Evolutionary conservation across 23 tunicate genomes (phyloP).

Genomic region (Ciona savignyi): DNA sequence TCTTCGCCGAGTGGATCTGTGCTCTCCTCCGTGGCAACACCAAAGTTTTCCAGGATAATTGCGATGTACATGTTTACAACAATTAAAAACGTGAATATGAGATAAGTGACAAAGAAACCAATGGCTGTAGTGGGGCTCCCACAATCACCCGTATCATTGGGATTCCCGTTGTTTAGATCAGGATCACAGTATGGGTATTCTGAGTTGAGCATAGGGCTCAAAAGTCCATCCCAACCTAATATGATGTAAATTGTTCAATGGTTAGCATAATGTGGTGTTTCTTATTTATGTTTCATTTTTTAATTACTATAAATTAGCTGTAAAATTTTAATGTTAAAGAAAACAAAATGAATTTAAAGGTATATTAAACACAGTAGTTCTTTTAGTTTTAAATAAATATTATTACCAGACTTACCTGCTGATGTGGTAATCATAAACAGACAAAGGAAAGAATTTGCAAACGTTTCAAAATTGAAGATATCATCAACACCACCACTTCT

Average conservation of each 20-base stretch:
- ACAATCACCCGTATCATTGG: slow-evolving; percentile 65
- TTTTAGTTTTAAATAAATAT: no score
- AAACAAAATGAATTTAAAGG: no score
- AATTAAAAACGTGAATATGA: slow-evolving; percentile 85
- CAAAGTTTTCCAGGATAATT: slow-evolving; percentile 96
- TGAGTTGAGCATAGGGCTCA: slow-evolving; percentile 72
- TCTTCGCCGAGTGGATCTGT: slow-evolving; percentile 95
- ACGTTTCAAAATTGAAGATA: slow-evolving; percentile 91
- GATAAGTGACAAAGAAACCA: slow-evolving; percentile 84
- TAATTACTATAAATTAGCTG: no score
- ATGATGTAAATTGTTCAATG: neutral
- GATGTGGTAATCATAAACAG: slow-evolving; percentile 97
- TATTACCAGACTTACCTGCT: slow-evolving; percentile 46
- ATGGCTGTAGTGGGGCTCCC: slow-evolving; percentile 71
- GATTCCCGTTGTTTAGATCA: slow-evolving; percentile 52
- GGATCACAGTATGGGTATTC: slow-evolving; percentile 72
- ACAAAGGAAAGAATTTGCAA: slow-evolving; percentile 83
- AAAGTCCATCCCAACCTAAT: slow-evolving; percentile 89
- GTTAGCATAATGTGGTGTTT: no score
- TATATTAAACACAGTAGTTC: no score
- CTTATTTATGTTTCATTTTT: no score
- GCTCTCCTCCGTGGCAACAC: slow-evolving; percentile 97
- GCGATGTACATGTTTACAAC: slow-evolving; percentile 99
- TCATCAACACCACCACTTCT: slow-evolving; percentile 75
- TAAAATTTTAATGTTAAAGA: no score